A percentile compares a stretch with the other conserved stretches of the same genome.
Conservation (phyloP, 2,888 invertebrate species). For the Euclidia mi region DNA sequence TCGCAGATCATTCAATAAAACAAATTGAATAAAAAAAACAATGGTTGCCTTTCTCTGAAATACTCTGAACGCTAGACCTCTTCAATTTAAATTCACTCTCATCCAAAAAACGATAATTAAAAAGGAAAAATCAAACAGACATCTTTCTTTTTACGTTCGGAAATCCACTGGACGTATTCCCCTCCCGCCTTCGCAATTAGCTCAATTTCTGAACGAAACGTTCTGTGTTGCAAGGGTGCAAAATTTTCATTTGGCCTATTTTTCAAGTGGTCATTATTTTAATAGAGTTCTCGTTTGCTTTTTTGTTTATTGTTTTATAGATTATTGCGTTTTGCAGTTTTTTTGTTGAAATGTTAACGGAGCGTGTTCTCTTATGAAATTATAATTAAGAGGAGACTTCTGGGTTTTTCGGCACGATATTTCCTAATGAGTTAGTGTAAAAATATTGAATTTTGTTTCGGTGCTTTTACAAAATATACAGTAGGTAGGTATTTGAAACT, state of each 20-base stretch:
- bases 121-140: slow-evolving; percentile 69
- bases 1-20: slow-evolving; percentile 36
- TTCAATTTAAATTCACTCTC: slow-evolving; percentile 60
- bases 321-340: not conserved
- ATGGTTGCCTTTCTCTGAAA: slow-evolving; percentile 22
- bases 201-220: slow-evolving; percentile 76
- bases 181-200: slow-evolving; percentile 74
- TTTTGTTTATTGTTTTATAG: slow-evolving; percentile 16
- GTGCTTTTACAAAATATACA: too few relatives aligned
- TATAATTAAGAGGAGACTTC: too few relatives aligned
- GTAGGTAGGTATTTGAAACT: too few relatives aligned
- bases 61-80: slow-evolving; percentile 51
- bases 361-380: too few relatives aligned
- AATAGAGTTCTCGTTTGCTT: not conserved
- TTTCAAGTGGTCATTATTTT: slow-evolving; percentile 56
- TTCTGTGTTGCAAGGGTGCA: slow-evolving; percentile 67
- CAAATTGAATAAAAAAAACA: slow-evolving; percentile 39
- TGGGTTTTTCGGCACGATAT: too few relatives aligned
- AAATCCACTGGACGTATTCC: slow-evolving; percentile 67
- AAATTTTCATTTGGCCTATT: slow-evolving; percentile 62
- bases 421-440: too few relatives aligned
- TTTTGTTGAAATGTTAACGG: too few relatives aligned
- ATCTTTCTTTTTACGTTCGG: slow-evolving; percentile 72
- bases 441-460: too few relatives aligned
- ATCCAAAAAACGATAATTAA: slow-evolving; percentile 73